Evolutionary conservation across 2,113 vertebrate genomes (phyloP).

Genomic region (Gymnarchus niloticus): DNA sequence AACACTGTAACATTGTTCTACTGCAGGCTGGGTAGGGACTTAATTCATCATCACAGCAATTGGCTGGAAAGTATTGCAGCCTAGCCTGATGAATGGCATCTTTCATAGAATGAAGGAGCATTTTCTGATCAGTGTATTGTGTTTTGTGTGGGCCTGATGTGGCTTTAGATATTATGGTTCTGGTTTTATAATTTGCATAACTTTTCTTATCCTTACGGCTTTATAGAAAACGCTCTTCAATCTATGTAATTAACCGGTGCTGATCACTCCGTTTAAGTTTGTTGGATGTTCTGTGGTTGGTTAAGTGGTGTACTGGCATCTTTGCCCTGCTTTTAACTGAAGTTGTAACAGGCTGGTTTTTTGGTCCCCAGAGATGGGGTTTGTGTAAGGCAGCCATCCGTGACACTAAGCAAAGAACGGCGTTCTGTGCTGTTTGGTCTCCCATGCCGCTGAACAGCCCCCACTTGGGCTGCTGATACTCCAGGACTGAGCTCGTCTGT

Average conservation of each 20-base stretch:
- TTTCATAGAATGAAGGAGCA: background rate
- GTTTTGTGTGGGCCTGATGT: background rate
- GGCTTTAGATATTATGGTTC: background rate
- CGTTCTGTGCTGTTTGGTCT: background rate
- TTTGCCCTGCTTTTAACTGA: background rate
- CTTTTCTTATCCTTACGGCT: background rate
- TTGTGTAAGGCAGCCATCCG: background rate
- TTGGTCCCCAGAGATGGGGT: background rate
- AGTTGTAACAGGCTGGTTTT: background rate
- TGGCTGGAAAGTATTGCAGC: conserved; percentile 3
- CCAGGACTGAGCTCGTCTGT: background rate
- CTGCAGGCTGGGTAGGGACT: background rate
- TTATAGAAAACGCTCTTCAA: background rate
- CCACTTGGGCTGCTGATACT: background rate
- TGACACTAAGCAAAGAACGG: background rate
- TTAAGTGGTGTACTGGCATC: background rate
- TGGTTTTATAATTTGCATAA: background rate
- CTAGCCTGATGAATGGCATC: background rate
- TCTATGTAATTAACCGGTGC: background rate
- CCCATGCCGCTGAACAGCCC: background rate
- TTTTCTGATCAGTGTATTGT: background rate
- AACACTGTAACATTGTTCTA: conserved; percentile 16
- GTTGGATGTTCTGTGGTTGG: background rate
- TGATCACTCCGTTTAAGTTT: background rate
- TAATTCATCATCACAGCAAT: background rate